phyloP scores from a whole-genome alignment of 1,140 invertebrate species.

The Nebria ingens region DNA sequence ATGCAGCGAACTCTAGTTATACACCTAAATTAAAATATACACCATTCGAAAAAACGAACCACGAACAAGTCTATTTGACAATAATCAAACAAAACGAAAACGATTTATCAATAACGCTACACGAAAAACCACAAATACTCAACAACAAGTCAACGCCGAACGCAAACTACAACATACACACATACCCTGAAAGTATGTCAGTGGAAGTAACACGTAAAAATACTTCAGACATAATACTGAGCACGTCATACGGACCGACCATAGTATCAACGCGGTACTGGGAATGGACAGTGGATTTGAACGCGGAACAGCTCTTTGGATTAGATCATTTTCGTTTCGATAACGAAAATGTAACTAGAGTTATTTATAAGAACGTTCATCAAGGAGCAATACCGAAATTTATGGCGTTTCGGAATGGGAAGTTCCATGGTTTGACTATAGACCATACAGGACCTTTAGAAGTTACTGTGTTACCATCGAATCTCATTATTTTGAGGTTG shows the following conservation, averaged over 20 bases:
- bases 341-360: constrained; percentile 17
- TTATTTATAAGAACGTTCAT: constrained; percentile 29
- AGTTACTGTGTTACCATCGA: constrained; percentile 27
- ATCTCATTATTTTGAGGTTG: constrained; percentile 25
- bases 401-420: constrained; percentile 28
- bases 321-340: constrained; percentile 16
- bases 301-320: constrained; percentile 25
- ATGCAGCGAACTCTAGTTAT: constrained; percentile 5
- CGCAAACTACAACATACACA: no score
- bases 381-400: constrained; percentile 26
- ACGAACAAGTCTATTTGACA: constrained; percentile 7
- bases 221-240: constrained; percentile 24
- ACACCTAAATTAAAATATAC: not conserved
- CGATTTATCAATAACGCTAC: constrained; percentile 12
- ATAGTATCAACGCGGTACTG: constrained; percentile 35
- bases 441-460: constrained; percentile 28
- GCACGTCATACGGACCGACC: constrained; percentile 31
- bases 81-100: constrained; percentile 14
- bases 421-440: constrained; percentile 27
- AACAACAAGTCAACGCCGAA: no score
- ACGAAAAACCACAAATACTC: constrained; percentile 14
- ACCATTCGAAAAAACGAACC: constrained; percentile 9
- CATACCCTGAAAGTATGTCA: not conserved
- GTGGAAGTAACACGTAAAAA: constrained; percentile 18
- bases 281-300: constrained; percentile 35